Base-by-base conservation (phyloP, 2,113 vertebrate genomes). In the Cercocebus atys region DNA sequence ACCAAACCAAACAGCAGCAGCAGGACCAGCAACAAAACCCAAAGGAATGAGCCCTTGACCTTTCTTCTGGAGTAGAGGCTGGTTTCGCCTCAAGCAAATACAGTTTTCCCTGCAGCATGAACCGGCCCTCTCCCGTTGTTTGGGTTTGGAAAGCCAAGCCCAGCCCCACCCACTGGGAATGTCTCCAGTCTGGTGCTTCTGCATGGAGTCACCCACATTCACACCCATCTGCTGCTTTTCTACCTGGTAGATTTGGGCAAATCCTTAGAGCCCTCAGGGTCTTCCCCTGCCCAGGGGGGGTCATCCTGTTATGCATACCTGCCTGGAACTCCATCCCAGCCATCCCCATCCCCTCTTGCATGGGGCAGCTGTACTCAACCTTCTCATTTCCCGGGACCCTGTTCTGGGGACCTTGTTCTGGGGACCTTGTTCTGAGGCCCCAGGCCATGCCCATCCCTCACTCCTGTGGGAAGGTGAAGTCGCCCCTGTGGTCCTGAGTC, bases 361-460 rank as follows among this genome's bases (percentile, higher is more conserved):
- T 3, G 12, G 18, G 38, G 8, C 38, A 45, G 47, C 52, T 80
- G 12, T 4, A 10, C 14, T 30, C 32, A 38, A 13, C 11, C 10
- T 83, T 59, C 3, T 11, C 11, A 10, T 73, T 17, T 4, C 25
- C 38, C 11, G 50, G 83, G 68, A 79, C 40, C 18, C 13, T 68
- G 16, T 10, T 16, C 40, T 3, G 14, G 68, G n/a, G 73, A 50
- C 47, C 47, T 50, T 50, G 47, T 50, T 50, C 47, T 50, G 47
- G 50, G 78, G 68, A 73, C 35, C 18, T 10, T 68, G 16, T 13
- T 16, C 40, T 3, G 14, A 75, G n/a, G 73, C 52, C 25, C 45
- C 18, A 17, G 35, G 22, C n/a, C 0, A 2, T 6, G 75, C 12
- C 57, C 1, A 3, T 8, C 32, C n/a, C 18, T 45, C 18, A 13